These are phyloP conservation scores for Philonicus albiceps DNA, from an alignment of 2,888 invertebrate species.

Conservation along the genomic window DNA sequence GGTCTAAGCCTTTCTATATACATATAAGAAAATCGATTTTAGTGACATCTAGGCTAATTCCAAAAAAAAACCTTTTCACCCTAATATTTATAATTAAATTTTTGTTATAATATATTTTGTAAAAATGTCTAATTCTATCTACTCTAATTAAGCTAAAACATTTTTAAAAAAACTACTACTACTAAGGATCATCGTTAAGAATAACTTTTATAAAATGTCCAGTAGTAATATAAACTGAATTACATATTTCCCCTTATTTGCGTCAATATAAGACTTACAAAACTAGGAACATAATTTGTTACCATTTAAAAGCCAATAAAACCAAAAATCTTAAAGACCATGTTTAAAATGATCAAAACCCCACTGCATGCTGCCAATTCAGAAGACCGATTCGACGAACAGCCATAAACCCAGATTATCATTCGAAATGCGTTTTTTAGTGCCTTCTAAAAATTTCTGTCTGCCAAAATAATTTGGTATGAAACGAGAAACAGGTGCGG, in stretches of 20 bases:
- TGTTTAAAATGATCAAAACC: not conserved
- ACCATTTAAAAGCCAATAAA: not conserved
- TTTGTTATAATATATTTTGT: too few relatives aligned
- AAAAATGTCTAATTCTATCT: too few relatives aligned
- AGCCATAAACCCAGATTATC: slow-evolving; percentile 28
- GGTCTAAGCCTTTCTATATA: not conserved
- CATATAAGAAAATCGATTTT: not conserved
- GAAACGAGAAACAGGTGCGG: slow-evolving; percentile 29
- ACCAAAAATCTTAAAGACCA: not conserved
- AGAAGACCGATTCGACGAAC: not conserved
- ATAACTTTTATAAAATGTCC: too few relatives aligned
- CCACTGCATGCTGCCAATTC: not conserved
- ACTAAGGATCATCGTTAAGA: too few relatives aligned
- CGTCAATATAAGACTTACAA: too few relatives aligned
- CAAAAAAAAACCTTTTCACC: too few relatives aligned
- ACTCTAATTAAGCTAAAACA: too few relatives aligned
- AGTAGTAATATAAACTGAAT: too few relatives aligned
- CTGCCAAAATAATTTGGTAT: slow-evolving; percentile 16
- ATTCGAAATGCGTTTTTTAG: slow-evolving; percentile 16
- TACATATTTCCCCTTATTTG: too few relatives aligned
- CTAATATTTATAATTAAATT: too few relatives aligned
- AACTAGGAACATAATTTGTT: not conserved
- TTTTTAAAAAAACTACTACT: too few relatives aligned
- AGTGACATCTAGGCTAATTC: too few relatives aligned
- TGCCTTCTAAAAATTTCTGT: not conserved